A percentile compares a stretch with the other conserved stretches of the same genome.
Evolutionary conservation across 2,113 vertebrate species (phyloP).

Genomic region (Sula dactylatra): DNA sequence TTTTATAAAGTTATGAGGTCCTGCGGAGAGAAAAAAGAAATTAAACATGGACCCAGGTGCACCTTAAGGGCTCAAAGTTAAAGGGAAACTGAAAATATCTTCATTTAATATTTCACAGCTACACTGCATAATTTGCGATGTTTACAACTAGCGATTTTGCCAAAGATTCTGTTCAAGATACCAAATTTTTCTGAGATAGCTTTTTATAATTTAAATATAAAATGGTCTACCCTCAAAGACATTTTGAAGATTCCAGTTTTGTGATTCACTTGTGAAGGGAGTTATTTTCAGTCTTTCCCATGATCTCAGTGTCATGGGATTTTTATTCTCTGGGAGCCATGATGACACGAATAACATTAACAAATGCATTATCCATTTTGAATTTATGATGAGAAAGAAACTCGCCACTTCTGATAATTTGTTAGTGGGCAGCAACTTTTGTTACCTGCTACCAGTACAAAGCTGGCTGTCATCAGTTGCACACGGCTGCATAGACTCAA

Average conservation of each 20-base stretch:
- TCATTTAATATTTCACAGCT: neutral
- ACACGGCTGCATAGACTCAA: neutral
- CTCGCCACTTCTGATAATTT: neutral
- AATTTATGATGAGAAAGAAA: neutral
- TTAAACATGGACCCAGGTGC: neutral
- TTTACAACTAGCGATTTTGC: neutral
- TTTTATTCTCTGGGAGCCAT: constrained; percentile 17
- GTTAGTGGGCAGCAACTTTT: neutral
- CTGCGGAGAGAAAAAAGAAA: neutral
- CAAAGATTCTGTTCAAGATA: neutral
- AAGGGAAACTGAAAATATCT: neutral
- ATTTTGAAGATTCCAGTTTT: constrained; percentile 56
- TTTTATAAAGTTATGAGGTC: neutral
- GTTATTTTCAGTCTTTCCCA: constrained; percentile 71
- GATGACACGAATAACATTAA: neutral
- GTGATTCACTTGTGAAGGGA: constrained; percentile 61
- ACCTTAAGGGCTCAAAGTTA: neutral
- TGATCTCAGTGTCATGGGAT: constrained; percentile 69
- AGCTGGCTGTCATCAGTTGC: neutral
- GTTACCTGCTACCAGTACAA: neutral
- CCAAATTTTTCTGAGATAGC: neutral
- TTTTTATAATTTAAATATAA: neutral
- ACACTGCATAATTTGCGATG: neutral
- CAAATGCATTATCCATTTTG: neutral
- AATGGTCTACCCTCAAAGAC: neutral